Conservation (phyloP, 1,140 invertebrate species). For the Drosophila quadrilineata region DNA sequence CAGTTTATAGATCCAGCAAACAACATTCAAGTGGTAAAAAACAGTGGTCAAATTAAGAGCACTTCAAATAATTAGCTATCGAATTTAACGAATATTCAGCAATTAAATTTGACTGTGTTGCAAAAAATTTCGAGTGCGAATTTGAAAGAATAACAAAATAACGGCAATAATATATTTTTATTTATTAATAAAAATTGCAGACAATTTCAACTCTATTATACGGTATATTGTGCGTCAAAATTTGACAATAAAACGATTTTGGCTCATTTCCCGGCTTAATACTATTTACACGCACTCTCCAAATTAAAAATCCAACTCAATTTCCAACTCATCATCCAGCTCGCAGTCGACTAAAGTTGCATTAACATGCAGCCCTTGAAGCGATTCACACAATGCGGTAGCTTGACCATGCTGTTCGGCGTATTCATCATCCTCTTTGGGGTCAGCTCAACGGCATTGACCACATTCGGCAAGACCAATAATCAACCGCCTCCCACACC, state of each 20-base stretch:
- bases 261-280: too few relatives aligned
- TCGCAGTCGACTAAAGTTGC: slow-evolving; percentile 6
- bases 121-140: too few relatives aligned
- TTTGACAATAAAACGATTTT: too few relatives aligned
- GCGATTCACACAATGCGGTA: slow-evolving; percentile 81
- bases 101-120: too few relatives aligned
- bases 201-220: too few relatives aligned
- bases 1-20: neutral
- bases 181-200: neutral
- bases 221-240: slow-evolving; percentile 47
- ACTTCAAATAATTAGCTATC: too few relatives aligned
- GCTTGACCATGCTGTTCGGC: slow-evolving; percentile 79
- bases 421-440: slow-evolving; percentile 80
- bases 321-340: neutral
- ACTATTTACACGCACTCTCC: neutral
- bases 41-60: too few relatives aligned
- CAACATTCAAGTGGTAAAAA: too few relatives aligned
- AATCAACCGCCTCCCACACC: slow-evolving; percentile 83
- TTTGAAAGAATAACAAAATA: neutral
- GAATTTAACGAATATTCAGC: too few relatives aligned
- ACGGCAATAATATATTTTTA: neutral
- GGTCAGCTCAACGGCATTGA: slow-evolving; percentile 84
- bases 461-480: slow-evolving; percentile 87
- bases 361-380: slow-evolving; percentile 77
- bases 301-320: too few relatives aligned